Conservation (phyloP, 2,888 invertebrate species). For the Sphecodes monilicornis region DNA sequence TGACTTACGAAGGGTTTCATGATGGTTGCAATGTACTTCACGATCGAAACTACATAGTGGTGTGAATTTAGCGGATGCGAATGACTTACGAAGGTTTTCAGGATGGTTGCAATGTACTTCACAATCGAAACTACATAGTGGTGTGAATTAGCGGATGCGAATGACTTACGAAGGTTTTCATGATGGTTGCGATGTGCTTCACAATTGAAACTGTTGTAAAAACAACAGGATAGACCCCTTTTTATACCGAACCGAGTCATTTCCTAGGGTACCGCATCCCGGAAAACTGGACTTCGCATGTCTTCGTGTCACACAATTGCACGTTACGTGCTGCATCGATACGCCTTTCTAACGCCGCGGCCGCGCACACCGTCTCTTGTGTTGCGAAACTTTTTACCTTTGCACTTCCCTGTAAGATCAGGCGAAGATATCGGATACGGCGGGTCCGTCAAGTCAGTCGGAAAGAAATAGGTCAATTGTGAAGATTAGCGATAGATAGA, state of each 20-base stretch:
- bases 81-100: slow-evolving; percentile 79
- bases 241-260: slow-evolving; percentile 77
- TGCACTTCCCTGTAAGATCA: slow-evolving; percentile 65
- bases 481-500: slow-evolving; percentile 36
- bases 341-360: slow-evolving; percentile 79
- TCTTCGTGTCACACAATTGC: slow-evolving; percentile 42
- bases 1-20: slow-evolving; percentile 80
- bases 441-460: slow-evolving; percentile 26
- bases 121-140: slow-evolving; percentile 75
- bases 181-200: slow-evolving; percentile 70
- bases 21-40: slow-evolving; percentile 68
- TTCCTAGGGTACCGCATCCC: slow-evolving; percentile 69
- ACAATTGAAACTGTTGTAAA: slow-evolving; percentile 78
- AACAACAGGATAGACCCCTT: slow-evolving; percentile 75
- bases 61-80: too few relatives aligned
- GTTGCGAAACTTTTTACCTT: slow-evolving; percentile 72
- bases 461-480: slow-evolving; percentile 45
- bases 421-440: slow-evolving; percentile 14
- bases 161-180: slow-evolving; percentile 79
- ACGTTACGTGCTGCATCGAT: slow-evolving; percentile 47
- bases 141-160: not conserved
- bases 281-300: slow-evolving; percentile 36
- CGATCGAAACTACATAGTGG: slow-evolving; percentile 77
- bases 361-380: slow-evolving; percentile 55
- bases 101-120: slow-evolving; percentile 70